Evolutionary conservation across 2,888 invertebrate genomes (phyloP).

Genomic region (Tetragonisca angustula): DNA sequence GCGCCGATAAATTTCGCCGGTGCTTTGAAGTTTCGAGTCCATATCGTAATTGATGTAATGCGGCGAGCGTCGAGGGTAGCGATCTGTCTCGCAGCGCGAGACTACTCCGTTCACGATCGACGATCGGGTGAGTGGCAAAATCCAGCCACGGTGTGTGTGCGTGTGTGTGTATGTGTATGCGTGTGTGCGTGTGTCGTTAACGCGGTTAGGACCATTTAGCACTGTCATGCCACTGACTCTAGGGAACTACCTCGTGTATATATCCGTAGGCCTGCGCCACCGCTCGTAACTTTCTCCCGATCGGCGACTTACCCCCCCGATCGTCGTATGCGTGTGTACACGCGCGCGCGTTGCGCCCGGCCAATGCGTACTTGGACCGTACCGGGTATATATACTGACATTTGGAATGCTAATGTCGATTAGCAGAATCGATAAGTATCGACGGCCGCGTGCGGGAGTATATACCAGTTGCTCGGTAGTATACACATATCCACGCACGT

Average conservation of each 20-base stretch:
- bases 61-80: constrained; percentile 26
- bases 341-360: not conserved
- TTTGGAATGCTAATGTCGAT: constrained; percentile 76
- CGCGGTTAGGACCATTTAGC: constrained; percentile 68
- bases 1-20: constrained; percentile 56
- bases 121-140: constrained; percentile 59
- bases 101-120: constrained; percentile 11
- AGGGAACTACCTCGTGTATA: constrained; percentile 6
- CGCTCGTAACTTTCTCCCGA: constrained; percentile 64
- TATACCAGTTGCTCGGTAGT: not conserved
- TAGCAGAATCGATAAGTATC: constrained; percentile 70
- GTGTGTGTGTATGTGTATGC: too few relatives aligned
- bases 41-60: constrained; percentile 62
- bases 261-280: constrained; percentile 37
- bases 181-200: constrained; percentile 50
- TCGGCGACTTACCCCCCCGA: constrained; percentile 20
- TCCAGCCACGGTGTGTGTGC: constrained; percentile 20
- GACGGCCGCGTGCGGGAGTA: constrained; percentile 37
- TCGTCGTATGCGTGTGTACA: not conserved
- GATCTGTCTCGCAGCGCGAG: constrained; percentile 31
- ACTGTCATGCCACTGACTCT: constrained; percentile 63
- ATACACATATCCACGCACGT: constrained; percentile 51
- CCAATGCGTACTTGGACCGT: constrained; percentile 31
- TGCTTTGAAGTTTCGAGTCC: constrained; percentile 52
- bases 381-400: constrained; percentile 62